These are phyloP conservation scores for Drosophila robusta DNA, from an alignment of 2,888 invertebrate genomes.

Conservation along the genomic window DNA sequence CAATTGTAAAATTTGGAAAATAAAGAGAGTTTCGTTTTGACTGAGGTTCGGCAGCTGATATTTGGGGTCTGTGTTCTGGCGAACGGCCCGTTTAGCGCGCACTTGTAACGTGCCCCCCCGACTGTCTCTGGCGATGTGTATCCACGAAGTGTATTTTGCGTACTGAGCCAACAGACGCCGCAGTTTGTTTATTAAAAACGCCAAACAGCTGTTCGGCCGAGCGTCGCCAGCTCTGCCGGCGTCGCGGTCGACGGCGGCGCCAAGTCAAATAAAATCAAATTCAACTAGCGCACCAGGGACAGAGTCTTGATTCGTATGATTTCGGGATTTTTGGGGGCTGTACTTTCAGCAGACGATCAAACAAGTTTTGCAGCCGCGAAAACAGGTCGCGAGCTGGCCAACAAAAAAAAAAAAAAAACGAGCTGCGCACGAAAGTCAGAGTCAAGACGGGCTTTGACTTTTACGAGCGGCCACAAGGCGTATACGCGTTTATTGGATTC, in stretches of 20 bases:
- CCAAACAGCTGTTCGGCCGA: slow-evolving; percentile 64
- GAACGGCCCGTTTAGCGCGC: slow-evolving; percentile 68
- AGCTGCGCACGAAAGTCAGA: slow-evolving; percentile 21
- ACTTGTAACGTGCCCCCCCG: slow-evolving; percentile 42
- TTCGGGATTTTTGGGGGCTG: slow-evolving; percentile 13
- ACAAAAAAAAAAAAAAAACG: background rate
- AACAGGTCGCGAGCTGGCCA: slow-evolving; percentile 57
- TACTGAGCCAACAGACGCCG: slow-evolving; percentile 58
- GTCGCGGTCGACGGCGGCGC: slow-evolving; percentile 23
- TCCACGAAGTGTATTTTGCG: slow-evolving; percentile 70
- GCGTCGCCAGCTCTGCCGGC: slow-evolving; percentile 20
- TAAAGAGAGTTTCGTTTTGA: background rate
- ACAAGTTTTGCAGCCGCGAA: slow-evolving; percentile 30
- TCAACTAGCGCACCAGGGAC: slow-evolving; percentile 51
- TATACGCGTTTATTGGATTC: slow-evolving; percentile 61
- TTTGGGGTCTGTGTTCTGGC: slow-evolving; percentile 55
- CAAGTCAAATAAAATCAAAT: slow-evolving; percentile 27
- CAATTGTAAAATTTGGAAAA: background rate
- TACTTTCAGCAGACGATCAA: slow-evolving; percentile 20
- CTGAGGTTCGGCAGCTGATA: slow-evolving; percentile 23
- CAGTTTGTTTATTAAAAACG: slow-evolving; percentile 76
- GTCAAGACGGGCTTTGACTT: slow-evolving; percentile 35
- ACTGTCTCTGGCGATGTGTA: slow-evolving; percentile 61
- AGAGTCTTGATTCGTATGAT: slow-evolving; percentile 6
- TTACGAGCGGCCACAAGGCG: slow-evolving; percentile 50